phyloP scores from a whole-genome alignment of 2,113 vertebrate genomes.

The Muntiacus reevesi region DNA sequence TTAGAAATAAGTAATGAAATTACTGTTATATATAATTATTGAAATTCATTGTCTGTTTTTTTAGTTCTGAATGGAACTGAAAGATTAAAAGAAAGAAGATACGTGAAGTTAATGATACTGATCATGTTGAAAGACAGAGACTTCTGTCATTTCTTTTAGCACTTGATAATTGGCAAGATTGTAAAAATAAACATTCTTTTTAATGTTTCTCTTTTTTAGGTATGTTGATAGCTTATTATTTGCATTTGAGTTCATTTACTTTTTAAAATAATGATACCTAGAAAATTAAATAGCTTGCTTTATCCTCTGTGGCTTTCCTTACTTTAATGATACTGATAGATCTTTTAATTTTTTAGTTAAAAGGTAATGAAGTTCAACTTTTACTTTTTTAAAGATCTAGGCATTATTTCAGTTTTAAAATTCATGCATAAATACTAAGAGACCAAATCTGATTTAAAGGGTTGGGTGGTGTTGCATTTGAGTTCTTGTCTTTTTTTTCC shows the following conservation, averaged over 20 bases:
- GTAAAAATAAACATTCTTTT: conserved; percentile 28
- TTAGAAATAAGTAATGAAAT: conserved; percentile 1
- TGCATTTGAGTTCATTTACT: conserved; percentile 1
- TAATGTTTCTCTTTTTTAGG: conserved; percentile 21
- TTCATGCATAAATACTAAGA: background rate
- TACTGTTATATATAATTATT: background rate
- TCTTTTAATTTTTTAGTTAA: conserved; percentile 39
- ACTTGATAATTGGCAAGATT: conserved; percentile 18
- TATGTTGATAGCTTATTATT: background rate
- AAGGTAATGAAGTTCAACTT: background rate
- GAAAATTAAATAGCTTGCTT: background rate
- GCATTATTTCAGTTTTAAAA: background rate
- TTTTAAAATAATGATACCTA: background rate
- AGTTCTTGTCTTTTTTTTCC: background rate
- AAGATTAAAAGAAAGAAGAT: conserved; percentile 1
- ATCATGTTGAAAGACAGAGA: conserved; percentile 16
- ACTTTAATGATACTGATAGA: background rate
- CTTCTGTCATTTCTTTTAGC: conserved; percentile 44
- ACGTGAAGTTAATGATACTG: conserved; percentile 12
- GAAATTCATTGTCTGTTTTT: background rate
- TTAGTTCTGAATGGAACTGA: background rate
- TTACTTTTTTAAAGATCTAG: background rate
- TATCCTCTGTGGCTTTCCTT: conserved; percentile 19
- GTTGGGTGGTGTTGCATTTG: background rate
- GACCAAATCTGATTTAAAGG: background rate